A percentile compares a stretch with the other conserved stretches of the same genome.
These are phyloP conservation scores for Cantharis nigra DNA, from an alignment of 2,888 invertebrate species.

Conservation along the genomic window DNA sequence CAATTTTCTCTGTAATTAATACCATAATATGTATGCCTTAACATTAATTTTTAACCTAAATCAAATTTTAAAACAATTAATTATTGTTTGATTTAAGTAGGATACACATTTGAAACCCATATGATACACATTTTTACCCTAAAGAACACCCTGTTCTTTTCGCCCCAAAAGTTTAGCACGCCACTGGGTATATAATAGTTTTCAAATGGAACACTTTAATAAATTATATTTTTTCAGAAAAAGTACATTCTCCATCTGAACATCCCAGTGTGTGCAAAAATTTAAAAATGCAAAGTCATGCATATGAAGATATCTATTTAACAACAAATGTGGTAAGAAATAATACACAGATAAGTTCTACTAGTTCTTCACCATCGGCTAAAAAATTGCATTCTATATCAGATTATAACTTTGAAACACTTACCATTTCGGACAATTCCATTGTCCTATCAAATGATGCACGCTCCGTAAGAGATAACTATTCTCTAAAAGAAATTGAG, in stretches of 20 bases:
- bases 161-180: too few species aligned
- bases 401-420: slow-evolving; percentile 53
- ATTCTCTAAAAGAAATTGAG: slow-evolving; percentile 2
- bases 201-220: background rate
- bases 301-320: slow-evolving; percentile 31
- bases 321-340: background rate
- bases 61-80: too few species aligned
- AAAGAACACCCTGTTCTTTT: too few species aligned
- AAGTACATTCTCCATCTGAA: slow-evolving; percentile 48
- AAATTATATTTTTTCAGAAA: slow-evolving; percentile 46
- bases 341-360: background rate
- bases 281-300: slow-evolving; percentile 30
- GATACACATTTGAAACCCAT: too few species aligned
- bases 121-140: too few species aligned
- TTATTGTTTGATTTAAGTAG: too few species aligned
- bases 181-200: background rate
- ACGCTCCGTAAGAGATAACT: background rate
- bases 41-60: too few species aligned
- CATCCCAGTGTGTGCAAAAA: slow-evolving; percentile 43
- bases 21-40: too few species aligned
- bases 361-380: slow-evolving; percentile 38
- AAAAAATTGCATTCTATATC: slow-evolving; percentile 55
- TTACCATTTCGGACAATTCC: slow-evolving; percentile 61
- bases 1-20: too few species aligned
- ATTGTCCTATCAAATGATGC: slow-evolving; percentile 50